phyloP scores from a whole-genome alignment of 2,888 invertebrate genomes.

The Smittia aterrima region DNA sequence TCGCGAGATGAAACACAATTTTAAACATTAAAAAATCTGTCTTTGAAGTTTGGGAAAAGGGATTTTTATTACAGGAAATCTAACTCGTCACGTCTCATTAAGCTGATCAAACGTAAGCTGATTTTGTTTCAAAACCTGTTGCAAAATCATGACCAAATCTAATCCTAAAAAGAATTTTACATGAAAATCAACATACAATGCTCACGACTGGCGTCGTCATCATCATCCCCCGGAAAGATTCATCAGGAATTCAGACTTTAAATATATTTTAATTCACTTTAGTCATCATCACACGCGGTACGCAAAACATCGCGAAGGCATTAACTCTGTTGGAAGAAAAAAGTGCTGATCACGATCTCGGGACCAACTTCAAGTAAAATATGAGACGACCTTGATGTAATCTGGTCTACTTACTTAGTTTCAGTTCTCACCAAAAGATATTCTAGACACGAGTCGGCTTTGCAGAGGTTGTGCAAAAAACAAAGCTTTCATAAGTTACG shows the following conservation, averaged over 20 bases:
- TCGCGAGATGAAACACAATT: neutral
- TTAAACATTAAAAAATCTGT: slow-evolving; percentile 8
- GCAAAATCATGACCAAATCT: no score
- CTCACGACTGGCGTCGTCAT: no score
- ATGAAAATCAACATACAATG: no score
- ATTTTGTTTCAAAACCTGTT: no score
- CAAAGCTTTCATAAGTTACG: no score
- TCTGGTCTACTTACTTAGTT: neutral
- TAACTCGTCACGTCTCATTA: no score
- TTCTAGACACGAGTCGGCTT: no score
- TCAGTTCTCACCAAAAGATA: neutral
- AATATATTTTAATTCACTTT: neutral
- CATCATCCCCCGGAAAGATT: no score
- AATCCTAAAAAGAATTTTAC: no score
- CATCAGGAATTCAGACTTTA: no score
- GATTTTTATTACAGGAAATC: neutral
- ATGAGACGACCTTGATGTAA: slow-evolving; percentile 7
- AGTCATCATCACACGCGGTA: neutral
- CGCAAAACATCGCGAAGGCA: neutral
- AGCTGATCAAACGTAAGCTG: no score
- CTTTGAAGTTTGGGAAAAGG: neutral
- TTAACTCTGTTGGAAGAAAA: neutral
- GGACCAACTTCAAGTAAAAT: neutral
- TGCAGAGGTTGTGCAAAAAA: no score
- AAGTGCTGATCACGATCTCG: neutral